Evolutionary conservation across 1,140 invertebrate species (phyloP), one percentile per base, ranked within the genome.

Genomic region (Ooceraea biroi): DNA sequence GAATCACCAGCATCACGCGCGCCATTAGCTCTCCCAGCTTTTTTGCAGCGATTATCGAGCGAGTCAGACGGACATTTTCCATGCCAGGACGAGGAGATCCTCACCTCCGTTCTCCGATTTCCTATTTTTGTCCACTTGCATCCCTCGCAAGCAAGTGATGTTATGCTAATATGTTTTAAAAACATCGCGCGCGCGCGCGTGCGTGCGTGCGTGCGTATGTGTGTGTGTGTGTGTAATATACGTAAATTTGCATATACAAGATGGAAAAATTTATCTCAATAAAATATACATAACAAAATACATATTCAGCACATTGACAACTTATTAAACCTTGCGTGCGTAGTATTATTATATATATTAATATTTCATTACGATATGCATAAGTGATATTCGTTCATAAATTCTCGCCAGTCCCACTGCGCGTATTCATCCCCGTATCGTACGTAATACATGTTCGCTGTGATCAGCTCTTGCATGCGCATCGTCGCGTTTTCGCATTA

Each of bases 1-100:
- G 87, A 91, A 92, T 92, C 91, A 90, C 87, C 86, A 71, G 76
- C 84, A 91, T 88, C 90, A 88, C 85, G 89, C 87, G 85, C 89
- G 68, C 85, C 90, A 91, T 92, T 91, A 91, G 74, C 84, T 83
- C 60, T 80, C 57, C 50, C 55, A 85, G 48, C 80, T 83, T 82
- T 85, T 89, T 88, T 85, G 63, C 52, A 50, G 48, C 84, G 76
- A 80, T 89, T 89, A 89, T 87, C 83, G 84, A 89, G 19, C 46
- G 52, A 89, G 27, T 30, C 52, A 8, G 4, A 58, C 36, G 41
- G 48, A 84, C 68, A 68, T 68, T 68, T 87, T 84, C 30, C 55
- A n/a, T 36, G 58, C 11, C 30, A 19, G 25, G 17, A 78, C 14
- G 27, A 57, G n/a, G 10, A 36, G 7, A 73, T 50, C 41, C 44